phyloP scores from a whole-genome alignment of 2,113 vertebrate genomes.

The Chaenogobius annularis region DNA sequence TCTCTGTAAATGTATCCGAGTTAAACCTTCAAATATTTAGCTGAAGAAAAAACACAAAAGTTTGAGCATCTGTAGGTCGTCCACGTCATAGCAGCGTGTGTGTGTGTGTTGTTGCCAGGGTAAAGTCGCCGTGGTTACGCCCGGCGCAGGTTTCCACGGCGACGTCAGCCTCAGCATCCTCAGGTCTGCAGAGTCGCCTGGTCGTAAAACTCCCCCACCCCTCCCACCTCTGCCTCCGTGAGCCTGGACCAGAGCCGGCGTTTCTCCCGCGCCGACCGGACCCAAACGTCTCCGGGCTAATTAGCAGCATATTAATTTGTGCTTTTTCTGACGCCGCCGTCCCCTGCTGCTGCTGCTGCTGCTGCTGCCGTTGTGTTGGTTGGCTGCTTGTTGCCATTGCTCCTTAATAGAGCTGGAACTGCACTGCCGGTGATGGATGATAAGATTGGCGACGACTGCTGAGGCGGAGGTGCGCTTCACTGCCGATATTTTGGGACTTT shows the following conservation, averaged over 20 bases:
- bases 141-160: slow-evolving; percentile 16
- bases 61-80: not conserved
- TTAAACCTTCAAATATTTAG: too few species aligned
- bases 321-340: not conserved
- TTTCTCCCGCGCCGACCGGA: too few species aligned
- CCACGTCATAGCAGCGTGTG: not conserved
- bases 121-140: slow-evolving; percentile 64
- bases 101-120: slow-evolving; percentile 60
- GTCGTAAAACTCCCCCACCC: not conserved
- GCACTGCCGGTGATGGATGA: not conserved
- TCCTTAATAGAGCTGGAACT: not conserved
- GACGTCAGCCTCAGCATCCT: slow-evolving; percentile 4
- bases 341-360: too few species aligned
- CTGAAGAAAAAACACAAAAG: not conserved
- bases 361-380: not conserved
- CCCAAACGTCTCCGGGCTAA: not conserved
- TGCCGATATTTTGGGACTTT: not conserved
- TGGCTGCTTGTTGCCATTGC: not conserved
- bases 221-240: too few species aligned
- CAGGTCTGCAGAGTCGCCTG: not conserved
- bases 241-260: not conserved
- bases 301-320: not conserved
- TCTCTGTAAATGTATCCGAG: too few species aligned
- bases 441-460: not conserved
- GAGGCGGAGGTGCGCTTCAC: not conserved